These are phyloP conservation scores for Calidris pygmaea DNA, from an alignment of 2,113 vertebrate genomes.

Conservation along the genomic window DNA sequence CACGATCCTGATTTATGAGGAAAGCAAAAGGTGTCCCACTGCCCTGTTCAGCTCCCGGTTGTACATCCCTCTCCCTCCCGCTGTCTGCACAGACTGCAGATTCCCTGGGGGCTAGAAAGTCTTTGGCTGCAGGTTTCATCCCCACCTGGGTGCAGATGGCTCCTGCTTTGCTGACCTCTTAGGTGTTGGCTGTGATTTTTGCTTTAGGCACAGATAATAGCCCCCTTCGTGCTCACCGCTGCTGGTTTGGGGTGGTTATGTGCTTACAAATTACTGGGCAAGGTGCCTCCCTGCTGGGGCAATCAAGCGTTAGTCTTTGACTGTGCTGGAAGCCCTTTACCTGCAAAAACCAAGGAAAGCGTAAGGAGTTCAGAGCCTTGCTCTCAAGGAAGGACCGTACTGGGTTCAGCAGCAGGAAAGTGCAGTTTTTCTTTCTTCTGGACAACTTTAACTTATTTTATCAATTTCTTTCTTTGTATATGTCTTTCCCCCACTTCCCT, in stretches of 20 bases:
- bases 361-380: neutral
- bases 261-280: neutral
- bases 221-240: neutral
- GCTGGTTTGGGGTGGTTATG: neutral
- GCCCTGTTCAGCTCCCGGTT: neutral
- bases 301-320: neutral
- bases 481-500: neutral
- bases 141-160: neutral
- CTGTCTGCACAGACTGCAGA: neutral
- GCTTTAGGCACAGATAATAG: neutral
- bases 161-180: neutral
- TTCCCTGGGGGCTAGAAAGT: neutral
- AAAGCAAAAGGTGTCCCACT: neutral
- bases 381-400: neutral
- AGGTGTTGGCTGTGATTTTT: neutral
- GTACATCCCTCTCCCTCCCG: neutral
- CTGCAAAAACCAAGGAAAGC: neutral
- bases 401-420: neutral
- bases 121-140: neutral
- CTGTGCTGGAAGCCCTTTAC: neutral
- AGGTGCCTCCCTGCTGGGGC: neutral
- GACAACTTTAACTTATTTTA: neutral
- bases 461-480: neutral
- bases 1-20: neutral
- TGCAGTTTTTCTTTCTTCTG: neutral